A percentile compares a stretch with the other conserved stretches of the same genome.
These are phyloP conservation scores for Rhagonycha fulva DNA, from an alignment of 2,888 invertebrate genomes.

Conservation along the genomic window DNA sequence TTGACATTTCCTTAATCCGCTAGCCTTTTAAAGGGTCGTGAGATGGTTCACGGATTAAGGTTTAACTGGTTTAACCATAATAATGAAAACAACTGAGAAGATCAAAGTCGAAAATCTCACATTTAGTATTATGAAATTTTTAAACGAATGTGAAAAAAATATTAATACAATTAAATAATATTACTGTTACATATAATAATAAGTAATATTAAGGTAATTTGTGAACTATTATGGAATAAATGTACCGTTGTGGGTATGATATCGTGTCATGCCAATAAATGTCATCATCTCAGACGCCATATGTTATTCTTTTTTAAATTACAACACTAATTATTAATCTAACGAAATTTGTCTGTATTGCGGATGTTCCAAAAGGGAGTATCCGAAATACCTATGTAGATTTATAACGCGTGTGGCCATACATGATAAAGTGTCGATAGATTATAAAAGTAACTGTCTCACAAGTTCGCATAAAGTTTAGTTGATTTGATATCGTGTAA, in stretches of 20 bases:
- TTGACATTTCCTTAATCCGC: not conserved
- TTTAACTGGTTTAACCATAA: not conserved
- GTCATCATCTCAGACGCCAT: slow-evolving; percentile 8
- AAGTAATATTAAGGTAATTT: not conserved
- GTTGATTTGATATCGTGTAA: slow-evolving; percentile 24
- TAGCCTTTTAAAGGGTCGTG: not conserved
- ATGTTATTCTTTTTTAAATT: slow-evolving; percentile 17
- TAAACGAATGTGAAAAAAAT: not conserved
- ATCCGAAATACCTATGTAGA: slow-evolving; percentile 14
- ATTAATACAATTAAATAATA: not conserved
- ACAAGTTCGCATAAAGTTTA: slow-evolving; percentile 22
- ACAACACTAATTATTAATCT: slow-evolving; percentile 17
- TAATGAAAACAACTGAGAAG: not conserved
- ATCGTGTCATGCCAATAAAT: slow-evolving; percentile 16
- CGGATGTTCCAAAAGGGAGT: slow-evolving; percentile 15
- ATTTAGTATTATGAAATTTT: not conserved
- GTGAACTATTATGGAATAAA: slow-evolving; percentile 5
- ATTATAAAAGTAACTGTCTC: slow-evolving; percentile 19
- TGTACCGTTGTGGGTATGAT: slow-evolving; percentile 4
- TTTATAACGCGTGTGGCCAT: slow-evolving; percentile 25
- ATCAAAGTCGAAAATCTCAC: not conserved
- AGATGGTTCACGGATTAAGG: not conserved
- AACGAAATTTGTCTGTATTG: slow-evolving; percentile 20
- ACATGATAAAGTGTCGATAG: slow-evolving; percentile 21
- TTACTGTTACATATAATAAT: not conserved